A percentile compares a stretch with the other conserved stretches of the same genome.
phyloP scores from a whole-genome alignment of 1,140 invertebrate species.

The Cyclargus thomasi region DNA sequence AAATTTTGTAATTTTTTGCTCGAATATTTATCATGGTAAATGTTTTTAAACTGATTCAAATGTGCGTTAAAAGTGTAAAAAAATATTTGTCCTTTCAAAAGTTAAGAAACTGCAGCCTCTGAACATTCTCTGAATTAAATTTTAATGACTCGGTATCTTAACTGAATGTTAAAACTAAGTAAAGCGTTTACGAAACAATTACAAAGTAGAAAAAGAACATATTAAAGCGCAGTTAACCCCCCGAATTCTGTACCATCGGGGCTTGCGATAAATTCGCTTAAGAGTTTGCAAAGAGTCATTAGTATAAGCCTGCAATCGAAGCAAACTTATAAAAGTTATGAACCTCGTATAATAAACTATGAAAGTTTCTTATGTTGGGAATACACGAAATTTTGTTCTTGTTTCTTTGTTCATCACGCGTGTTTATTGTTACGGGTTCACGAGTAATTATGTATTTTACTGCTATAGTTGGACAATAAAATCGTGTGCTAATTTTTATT shows the following conservation, averaged over 20 bases:
- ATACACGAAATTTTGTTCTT: constrained; percentile 25
- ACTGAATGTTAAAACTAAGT: not conserved
- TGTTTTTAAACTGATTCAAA: no score
- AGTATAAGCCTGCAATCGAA: constrained; percentile 36
- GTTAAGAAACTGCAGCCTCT: no score
- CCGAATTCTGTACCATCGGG: constrained; percentile 21
- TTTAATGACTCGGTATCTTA: no score
- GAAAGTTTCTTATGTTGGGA: constrained; percentile 30
- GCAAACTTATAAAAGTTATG: constrained; percentile 35
- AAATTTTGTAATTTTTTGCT: not conserved
- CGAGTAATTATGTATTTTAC: constrained; percentile 11
- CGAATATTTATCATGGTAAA: not conserved
- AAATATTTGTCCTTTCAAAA: not conserved
- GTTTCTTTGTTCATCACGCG: constrained; percentile 28
- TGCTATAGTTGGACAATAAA: not conserved
- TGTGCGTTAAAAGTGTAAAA: no score
- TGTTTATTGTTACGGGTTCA: constrained; percentile 10
- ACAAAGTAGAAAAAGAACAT: constrained; percentile 16
- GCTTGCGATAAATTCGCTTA: constrained; percentile 31
- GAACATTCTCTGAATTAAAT: no score
- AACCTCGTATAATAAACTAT: constrained; percentile 34
- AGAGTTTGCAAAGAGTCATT: constrained; percentile 35
- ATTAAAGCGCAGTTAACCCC: constrained; percentile 20
- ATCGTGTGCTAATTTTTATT: not conserved
- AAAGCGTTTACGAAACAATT: not conserved